Conservation (phyloP, 2,113 vertebrate species). For the Heloderma charlesbogerti region DNA sequence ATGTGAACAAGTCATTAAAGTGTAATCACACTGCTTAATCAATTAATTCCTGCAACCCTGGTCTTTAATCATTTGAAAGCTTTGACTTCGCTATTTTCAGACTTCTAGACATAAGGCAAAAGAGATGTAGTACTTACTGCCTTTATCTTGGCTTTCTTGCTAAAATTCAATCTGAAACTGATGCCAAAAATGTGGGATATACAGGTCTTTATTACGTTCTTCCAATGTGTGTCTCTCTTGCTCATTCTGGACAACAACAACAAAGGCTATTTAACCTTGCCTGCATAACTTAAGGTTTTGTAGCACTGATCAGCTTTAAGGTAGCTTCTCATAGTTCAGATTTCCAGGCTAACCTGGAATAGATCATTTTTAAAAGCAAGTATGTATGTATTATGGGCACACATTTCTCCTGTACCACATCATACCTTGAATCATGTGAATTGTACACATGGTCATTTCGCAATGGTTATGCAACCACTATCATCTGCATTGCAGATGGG, state of each 20-base stretch:
- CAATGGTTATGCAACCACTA: neutral
- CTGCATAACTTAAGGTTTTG: neutral
- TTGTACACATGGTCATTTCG: neutral
- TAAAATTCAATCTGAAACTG: neutral
- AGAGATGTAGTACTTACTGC: neutral
- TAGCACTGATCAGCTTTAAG: neutral
- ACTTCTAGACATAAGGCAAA: neutral
- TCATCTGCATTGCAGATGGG: neutral
- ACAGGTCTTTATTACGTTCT: neutral
- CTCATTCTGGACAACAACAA: neutral
- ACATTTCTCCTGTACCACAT: neutral
- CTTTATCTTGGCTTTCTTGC: constrained; percentile 1
- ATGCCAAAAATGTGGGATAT: neutral
- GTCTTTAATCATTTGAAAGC: constrained; percentile 14
- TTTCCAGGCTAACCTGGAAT: neutral
- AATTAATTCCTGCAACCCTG: constrained; percentile 11
- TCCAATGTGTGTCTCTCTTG: neutral
- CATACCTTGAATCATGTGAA: neutral
- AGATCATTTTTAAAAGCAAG: neutral
- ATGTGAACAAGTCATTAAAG: constrained; percentile 15
- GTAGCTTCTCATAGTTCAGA: neutral
- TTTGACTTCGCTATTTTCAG: constrained; percentile 9
- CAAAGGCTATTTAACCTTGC: neutral
- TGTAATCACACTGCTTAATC: constrained; percentile 24
- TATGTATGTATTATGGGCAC: neutral